Percentiles rank a stretch among this genome's conserved stretches.
Conservation (phyloP, 2,113 vertebrate species). For the Boleophthalmus pectinirostris region DNA sequence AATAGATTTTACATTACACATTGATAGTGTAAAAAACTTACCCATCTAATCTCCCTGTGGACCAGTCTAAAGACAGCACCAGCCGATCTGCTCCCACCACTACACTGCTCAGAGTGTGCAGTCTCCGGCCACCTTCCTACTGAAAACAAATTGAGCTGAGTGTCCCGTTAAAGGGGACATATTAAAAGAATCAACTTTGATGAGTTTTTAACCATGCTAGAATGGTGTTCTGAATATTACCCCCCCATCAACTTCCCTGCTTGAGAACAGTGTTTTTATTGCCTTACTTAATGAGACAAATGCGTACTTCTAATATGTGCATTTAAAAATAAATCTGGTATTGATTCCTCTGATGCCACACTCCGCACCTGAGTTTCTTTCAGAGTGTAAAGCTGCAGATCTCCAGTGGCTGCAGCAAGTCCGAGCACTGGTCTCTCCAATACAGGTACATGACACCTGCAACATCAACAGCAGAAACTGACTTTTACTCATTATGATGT, state of each 20-base stretch:
- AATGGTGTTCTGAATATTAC: no score
- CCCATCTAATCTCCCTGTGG: constrained; percentile 84
- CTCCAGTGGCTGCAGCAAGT: constrained; percentile 83
- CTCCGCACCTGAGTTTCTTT: constrained; percentile 80
- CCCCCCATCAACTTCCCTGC: no score
- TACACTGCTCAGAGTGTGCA: constrained; percentile 75
- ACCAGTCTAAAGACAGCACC: constrained; percentile 94
- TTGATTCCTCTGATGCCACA: constrained; percentile 5
- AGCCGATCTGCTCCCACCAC: constrained; percentile 79
- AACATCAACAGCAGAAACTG: background rate
- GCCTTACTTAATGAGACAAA: background rate
- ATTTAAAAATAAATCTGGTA: background rate
- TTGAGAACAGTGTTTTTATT: background rate
- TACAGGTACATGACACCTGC: constrained; percentile 88
- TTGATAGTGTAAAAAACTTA: constrained; percentile 39
- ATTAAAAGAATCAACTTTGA: no score
- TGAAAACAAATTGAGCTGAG: constrained; percentile 65
- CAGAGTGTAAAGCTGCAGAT: constrained; percentile 81
- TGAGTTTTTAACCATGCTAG: no score
- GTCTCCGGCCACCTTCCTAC: constrained; percentile 78
- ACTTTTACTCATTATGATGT: background rate
- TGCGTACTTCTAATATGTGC: background rate
- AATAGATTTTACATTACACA: no score
- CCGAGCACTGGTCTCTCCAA: constrained; percentile 80
- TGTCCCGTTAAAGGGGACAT: background rate